Conservation (phyloP, 2,888 invertebrate species). For the Stenchaetothrips biformis region DNA sequence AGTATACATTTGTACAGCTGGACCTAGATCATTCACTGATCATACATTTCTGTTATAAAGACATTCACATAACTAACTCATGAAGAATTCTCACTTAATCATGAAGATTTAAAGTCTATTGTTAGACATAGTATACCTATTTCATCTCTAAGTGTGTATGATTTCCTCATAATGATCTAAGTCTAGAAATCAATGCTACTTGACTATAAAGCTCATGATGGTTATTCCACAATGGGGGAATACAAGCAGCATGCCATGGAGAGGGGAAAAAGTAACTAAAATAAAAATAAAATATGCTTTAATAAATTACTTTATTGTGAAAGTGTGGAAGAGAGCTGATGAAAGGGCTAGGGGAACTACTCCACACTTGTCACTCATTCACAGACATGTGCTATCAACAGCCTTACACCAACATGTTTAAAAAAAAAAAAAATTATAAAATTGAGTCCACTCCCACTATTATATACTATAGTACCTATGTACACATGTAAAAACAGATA, state of each 20-base stretch:
- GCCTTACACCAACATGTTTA: constrained; percentile 4
- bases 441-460: constrained; percentile 14
- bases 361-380: constrained; percentile 18
- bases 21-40: too few species aligned
- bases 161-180: neutral
- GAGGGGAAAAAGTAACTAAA: neutral
- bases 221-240: neutral
- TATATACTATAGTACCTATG: neutral
- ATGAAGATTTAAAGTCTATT: neutral
- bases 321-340: constrained; percentile 18
- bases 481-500: constrained; percentile 10
- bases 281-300: neutral
- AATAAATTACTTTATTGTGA: constrained; percentile 6
- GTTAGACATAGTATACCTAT: neutral
- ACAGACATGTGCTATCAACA: constrained; percentile 18
- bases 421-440: neutral
- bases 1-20: neutral
- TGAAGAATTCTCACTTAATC: neutral
- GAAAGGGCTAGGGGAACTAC: constrained; percentile 8
- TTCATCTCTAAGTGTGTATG: neutral
- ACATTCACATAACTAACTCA: too few species aligned
- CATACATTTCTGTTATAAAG: too few species aligned
- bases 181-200: neutral
- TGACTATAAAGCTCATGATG: neutral
- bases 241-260: neutral